These are phyloP conservation scores for Carassius auratus DNA, from an alignment of 2,113 vertebrate species.

Conservation along the genomic window DNA sequence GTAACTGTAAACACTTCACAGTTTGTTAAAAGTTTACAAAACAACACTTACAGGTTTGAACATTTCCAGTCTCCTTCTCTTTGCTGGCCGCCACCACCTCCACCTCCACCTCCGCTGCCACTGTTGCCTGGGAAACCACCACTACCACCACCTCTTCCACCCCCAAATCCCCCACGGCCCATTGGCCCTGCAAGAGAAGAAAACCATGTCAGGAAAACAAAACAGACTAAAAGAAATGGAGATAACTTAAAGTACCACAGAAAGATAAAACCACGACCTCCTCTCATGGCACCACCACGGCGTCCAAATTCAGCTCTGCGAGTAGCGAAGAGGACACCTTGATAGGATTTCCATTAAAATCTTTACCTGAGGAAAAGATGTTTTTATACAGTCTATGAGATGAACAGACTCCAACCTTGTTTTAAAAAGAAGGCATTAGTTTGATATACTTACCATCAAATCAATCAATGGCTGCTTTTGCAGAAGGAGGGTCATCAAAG, in stretches of 20 bases:
- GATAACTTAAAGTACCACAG: not conserved
- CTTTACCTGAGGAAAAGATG: constrained; percentile 83
- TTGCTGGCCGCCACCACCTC: constrained; percentile 82
- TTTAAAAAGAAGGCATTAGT: not conserved
- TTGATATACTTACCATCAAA: constrained; percentile 79
- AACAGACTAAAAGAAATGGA: not conserved
- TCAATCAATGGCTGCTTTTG: constrained; percentile 91
- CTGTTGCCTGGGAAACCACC: constrained; percentile 64
- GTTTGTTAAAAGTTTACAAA: not conserved
- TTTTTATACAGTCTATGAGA: too few relatives aligned
- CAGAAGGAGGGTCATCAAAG: constrained; percentile 90
- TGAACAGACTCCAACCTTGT: not conserved
- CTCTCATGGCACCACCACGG: constrained; percentile 71
- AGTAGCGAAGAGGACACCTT: constrained; percentile 90
- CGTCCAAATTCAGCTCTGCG: constrained; percentile 85
- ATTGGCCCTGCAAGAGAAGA: constrained; percentile 72
- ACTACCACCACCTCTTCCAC: constrained; percentile 66
- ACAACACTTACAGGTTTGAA: constrained; percentile 81
- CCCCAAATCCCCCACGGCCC: constrained; percentile 84
- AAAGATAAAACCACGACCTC: constrained; percentile 71
- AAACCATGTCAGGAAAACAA: not conserved
- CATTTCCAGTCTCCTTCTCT: constrained; percentile 90
- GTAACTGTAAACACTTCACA: too few relatives aligned
- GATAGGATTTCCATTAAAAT: constrained; percentile 86
- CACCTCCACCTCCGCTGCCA: constrained; percentile 65